Conservation (phyloP, 2,888 invertebrate species). For the Pachydiplax longipennis region DNA sequence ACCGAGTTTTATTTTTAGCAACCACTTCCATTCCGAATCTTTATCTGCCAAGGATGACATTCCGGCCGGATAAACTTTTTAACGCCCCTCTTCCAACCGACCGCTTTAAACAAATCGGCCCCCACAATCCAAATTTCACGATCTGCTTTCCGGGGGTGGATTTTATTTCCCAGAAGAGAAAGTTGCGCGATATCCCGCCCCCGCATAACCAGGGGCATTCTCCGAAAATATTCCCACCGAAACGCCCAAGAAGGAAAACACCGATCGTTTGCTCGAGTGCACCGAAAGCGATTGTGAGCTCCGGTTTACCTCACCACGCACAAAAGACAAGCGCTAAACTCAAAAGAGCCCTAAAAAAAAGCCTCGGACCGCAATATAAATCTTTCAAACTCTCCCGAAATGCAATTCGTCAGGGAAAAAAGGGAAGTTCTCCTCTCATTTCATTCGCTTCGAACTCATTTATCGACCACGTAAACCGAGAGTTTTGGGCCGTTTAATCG, state of each 20-base stretch:
- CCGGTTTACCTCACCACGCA: neutral
- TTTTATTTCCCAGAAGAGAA: neutral
- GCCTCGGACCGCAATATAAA: neutral
- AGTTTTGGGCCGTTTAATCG: neutral
- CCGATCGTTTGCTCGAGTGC: neutral
- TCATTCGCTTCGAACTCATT: neutral
- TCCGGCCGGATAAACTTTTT: neutral
- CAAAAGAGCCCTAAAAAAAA: neutral
- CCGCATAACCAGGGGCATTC: neutral
- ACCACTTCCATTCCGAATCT: neutral
- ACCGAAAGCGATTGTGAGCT: neutral
- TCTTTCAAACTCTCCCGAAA: neutral
- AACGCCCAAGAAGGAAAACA: neutral
- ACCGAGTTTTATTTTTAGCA: neutral
- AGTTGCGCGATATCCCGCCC: neutral
- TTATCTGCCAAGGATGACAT: neutral
- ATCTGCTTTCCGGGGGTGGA: neutral
- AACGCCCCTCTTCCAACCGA: neutral
- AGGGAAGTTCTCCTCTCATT: neutral
- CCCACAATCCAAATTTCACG: neutral
- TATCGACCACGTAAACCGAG: neutral
- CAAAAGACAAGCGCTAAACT: neutral
- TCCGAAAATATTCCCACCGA: neutral
- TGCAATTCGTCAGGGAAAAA: neutral
- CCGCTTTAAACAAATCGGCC: neutral